Base-by-base conservation (phyloP, 2,888 invertebrate genomes). In the Tetranychus truncatus region DNA sequence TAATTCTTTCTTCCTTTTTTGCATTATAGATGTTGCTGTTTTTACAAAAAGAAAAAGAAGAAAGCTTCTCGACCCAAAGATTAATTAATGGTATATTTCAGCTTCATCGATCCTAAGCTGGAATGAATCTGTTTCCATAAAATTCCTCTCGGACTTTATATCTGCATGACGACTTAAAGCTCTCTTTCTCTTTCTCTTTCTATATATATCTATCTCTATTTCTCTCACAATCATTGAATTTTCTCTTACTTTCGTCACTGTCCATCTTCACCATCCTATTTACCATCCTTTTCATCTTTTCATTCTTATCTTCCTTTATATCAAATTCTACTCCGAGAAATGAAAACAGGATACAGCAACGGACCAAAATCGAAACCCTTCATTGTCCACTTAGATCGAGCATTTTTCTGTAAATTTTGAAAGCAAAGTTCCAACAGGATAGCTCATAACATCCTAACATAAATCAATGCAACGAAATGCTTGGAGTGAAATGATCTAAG, bases 31-130 rank as follows among this genome's bases (percentile, higher is more conserved):
- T 95, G 95, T 88, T 96, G 96, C 86, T 96, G 95, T 86, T 96
- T 95, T 89, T 93, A 94, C 86, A 90, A 94, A 85, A 95, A 94
- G 91, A 95, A 95, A 91, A 95, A 95, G 90, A 94, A 95, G 89
- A 90, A 90, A 74, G 24, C 74, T 46, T 46, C 71, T 45, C 75
- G 69, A n/a, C 55, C 44, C 20, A 72, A n/a, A 75, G 55, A 55
- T 55, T 55, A 55, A 55, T 55, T 55, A 55, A 55, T 55, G 55
- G 55, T 15, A 55, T 15, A 55, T 55, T 55, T 55, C 55, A 55
- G 55, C 15, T 55, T 55, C 55, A 55, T 15, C 55, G 15, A 55
- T 55, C 55, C 55, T 55, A 15, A 55, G 55, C 55, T 55, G 55
- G 15, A 55, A 55, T 55, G 55, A 55, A 55, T 55, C 55, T 55